Evolutionary conservation across 2,797 vertebrate genomes (phyloP).

Genomic region (Typhlichthys subterraneus): DNA sequence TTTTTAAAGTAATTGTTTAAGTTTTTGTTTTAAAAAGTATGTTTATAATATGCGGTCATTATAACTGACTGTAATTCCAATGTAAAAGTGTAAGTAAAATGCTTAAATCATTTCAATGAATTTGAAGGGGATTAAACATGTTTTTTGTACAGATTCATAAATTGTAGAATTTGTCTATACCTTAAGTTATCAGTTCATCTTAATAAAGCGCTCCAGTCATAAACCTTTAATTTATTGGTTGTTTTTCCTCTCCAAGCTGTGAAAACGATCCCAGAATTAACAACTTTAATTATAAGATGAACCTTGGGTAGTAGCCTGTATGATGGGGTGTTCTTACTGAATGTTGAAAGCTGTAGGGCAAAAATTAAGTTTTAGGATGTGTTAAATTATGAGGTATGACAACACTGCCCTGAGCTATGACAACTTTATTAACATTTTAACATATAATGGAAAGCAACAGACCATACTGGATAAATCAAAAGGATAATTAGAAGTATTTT

Average conservation of each 20-base stretch:
- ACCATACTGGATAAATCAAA: conserved; percentile 23
- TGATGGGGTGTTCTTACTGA: neutral
- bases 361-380: neutral
- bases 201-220: conserved; percentile 78
- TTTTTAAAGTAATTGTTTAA: conserved; percentile 50
- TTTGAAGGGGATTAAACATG: conserved; percentile 48
- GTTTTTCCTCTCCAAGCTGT: neutral
- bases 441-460: conserved; percentile 26
- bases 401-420: conserved; percentile 54
- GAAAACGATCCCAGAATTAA: neutral
- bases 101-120: conserved; percentile 55
- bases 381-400: conserved; percentile 15
- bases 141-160: conserved; percentile 77
- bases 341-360: neutral
- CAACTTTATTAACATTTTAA: conserved; percentile 55
- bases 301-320: neutral
- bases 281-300: neutral
- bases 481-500: neutral
- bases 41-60: conserved; percentile 53
- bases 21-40: conserved; percentile 33
- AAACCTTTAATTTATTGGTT: conserved; percentile 47
- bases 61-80: conserved; percentile 72
- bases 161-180: conserved; percentile 79
- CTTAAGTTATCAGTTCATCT: conserved; percentile 78
- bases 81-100: conserved; percentile 56